Evolutionary conservation across 2,113 vertebrate genomes (phyloP).

Genomic region (Dromiciops gliroides): DNA sequence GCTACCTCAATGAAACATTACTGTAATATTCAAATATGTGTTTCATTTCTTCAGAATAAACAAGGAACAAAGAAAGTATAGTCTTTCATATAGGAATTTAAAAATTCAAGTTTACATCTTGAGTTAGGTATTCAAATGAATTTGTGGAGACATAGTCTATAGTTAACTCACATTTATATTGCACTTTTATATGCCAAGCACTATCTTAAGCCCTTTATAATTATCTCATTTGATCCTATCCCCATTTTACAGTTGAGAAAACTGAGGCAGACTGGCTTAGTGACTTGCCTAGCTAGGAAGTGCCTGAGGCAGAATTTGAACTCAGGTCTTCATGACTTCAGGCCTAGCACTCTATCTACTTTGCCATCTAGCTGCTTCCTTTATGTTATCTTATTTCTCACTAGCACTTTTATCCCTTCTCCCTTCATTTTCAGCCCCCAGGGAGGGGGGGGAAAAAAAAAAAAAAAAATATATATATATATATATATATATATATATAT

Average conservation of each 20-base stretch:
- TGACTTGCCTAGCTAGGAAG: too few relatives aligned
- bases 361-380: neutral
- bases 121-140: constrained; percentile 27
- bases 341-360: too few relatives aligned
- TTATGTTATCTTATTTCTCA: constrained; percentile 5
- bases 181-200: neutral
- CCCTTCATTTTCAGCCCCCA: neutral
- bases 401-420: too few relatives aligned
- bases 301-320: neutral
- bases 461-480: neutral
- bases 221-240: neutral
- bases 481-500: too few relatives aligned
- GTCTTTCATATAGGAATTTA: neutral
- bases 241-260: too few relatives aligned
- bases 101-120: constrained; percentile 38
- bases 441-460: too few relatives aligned
- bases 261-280: too few relatives aligned
- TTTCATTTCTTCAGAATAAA: constrained; percentile 26
- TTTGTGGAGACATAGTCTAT: neutral
- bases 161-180: too few relatives aligned
- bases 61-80: neutral
- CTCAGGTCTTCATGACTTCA: neutral
- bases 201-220: neutral
- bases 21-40: neutral
- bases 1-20: too few relatives aligned